Evolutionary conservation across 1,140 invertebrate genomes (phyloP), one percentile per base, ranked within the genome.

Genomic region (Drosophila navojoa): DNA sequence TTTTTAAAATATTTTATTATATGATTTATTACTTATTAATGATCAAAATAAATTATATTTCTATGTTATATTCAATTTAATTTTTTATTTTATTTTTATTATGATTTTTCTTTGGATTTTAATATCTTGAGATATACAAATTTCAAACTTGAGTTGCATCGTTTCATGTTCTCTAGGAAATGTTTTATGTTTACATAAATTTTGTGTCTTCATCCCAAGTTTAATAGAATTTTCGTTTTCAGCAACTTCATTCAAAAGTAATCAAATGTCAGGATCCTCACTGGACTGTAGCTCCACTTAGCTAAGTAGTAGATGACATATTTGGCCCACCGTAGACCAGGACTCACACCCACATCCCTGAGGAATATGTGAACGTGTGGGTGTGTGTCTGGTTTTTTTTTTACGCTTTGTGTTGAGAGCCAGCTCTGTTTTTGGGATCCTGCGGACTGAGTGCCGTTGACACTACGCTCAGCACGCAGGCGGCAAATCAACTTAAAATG

Each of bases 401-500:
- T 7, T 25, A 13, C 6, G 25, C 40, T 27, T 42, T 42, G 59
- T 42, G 59, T n/a, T 16, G 7, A 47, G 10, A 13, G 53, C 57
- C 64, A 57, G 29, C 61, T 59, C 29, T n/a, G 19, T 52, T 58
- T 61, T 52, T 19, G 61, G 69, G 53, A 58, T 50, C 35, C 35
- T 71, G 42, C 49, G 52, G 61, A 77, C 69, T 77, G 81, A 87
- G 76, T 87, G 79, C 67, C 67, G 71, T 76, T 76, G 61, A 59
- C 61, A 76, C 73, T 76, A 63, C 25, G 59, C 71, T 57, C 68
- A 63, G 68, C 72, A 71, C 72, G 72, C 60, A 76, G 72, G 47
- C 76, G 79, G 49, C 59, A 73, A 79, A 79, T 79, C 73, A 84
- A 89, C 84, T 87, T 87, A 89, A 87, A 87, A 87, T 87, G 79